Evolutionary conservation across 92 coral and sea anemone genomes (phyloP).

Genomic region (Chrysogorgia sp.): DNA sequence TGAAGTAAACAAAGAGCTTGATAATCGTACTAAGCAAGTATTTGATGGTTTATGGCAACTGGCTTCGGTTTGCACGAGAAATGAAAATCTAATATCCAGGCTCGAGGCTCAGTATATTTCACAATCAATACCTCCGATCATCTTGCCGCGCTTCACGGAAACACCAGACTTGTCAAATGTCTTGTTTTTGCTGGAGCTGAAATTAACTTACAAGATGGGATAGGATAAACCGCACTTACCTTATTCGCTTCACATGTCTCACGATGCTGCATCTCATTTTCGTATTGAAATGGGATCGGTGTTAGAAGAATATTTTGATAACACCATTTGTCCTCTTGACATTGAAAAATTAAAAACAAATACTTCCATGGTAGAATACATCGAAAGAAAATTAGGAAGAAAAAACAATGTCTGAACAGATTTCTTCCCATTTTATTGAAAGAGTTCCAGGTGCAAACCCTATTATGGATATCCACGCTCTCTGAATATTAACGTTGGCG

Average conservation of each 20-base stretch:
- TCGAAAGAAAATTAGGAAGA: conserved; percentile 18
- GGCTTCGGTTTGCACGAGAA: conserved; percentile 22
- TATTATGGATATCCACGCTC: no score
- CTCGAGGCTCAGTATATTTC: conserved; percentile 21
- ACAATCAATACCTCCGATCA: conserved; percentile 34
- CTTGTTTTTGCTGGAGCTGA: no score
- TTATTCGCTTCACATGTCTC: conserved; percentile 22
- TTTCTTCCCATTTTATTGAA: background rate
- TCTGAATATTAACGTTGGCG: conserved; percentile 60
- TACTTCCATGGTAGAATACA: background rate
- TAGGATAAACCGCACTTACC: conserved; percentile 1
- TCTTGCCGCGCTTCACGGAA: no score
- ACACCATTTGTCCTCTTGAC: conserved; percentile 23
- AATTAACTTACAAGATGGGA: background rate
- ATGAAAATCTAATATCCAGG: conserved; percentile 10
- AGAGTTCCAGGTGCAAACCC: no score
- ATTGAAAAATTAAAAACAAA: conserved; percentile 12
- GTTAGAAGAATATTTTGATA: conserved; percentile 27
- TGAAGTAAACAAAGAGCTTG: conserved; percentile 39
- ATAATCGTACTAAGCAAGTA: background rate
- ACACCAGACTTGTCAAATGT: no score
- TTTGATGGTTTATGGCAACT: conserved; percentile 19
- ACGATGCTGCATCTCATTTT: conserved; percentile 16
- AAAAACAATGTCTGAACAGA: background rate
- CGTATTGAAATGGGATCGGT: conserved; percentile 23